Evolutionary conservation across 2,797 vertebrate genomes (phyloP).

Genomic region (Falco novaeseelandiae): DNA sequence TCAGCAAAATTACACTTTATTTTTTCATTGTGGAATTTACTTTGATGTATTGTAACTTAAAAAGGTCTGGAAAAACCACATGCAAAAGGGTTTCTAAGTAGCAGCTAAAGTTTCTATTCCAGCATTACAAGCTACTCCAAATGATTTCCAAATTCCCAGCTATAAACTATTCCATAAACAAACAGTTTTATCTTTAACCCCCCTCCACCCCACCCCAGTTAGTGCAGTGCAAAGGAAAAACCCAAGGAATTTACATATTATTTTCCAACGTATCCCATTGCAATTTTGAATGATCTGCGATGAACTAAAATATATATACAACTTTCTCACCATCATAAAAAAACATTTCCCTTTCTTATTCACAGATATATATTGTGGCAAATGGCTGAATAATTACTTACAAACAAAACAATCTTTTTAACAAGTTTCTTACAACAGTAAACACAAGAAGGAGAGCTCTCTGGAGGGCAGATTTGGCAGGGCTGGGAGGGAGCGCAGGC

Average conservation of each 20-base stretch:
- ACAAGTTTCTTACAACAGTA: slow-evolving; percentile 56
- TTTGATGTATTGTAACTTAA: slow-evolving; percentile 73
- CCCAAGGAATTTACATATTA: slow-evolving; percentile 52
- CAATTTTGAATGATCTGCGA: not conserved
- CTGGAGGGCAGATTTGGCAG: not conserved
- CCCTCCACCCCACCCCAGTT: slow-evolving; percentile 22
- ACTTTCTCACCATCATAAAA: slow-evolving; percentile 45
- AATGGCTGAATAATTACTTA: slow-evolving; percentile 76
- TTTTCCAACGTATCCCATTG: slow-evolving; percentile 40
- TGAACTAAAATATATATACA: slow-evolving; percentile 69
- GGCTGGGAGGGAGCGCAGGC: not conserved
- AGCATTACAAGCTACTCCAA: slow-evolving; percentile 38
- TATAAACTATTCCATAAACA: not conserved
- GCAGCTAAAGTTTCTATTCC: slow-evolving; percentile 68
- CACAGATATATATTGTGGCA: slow-evolving; percentile 73
- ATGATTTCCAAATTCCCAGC: slow-evolving; percentile 6
- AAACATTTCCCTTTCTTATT: slow-evolving; percentile 68
- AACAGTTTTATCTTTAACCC: not conserved
- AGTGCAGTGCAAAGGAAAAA: slow-evolving; percentile 64
- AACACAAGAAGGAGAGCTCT: slow-evolving; percentile 40
- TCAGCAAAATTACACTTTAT: slow-evolving; percentile 82
- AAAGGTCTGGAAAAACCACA: slow-evolving; percentile 81
- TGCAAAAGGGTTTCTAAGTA: slow-evolving; percentile 83
- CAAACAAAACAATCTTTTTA: slow-evolving; percentile 52
- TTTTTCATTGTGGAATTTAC: slow-evolving; percentile 69